These are phyloP conservation scores for Knipowitschia caucasica DNA, from an alignment of 2,797 vertebrate genomes.

Conservation along the genomic window DNA sequence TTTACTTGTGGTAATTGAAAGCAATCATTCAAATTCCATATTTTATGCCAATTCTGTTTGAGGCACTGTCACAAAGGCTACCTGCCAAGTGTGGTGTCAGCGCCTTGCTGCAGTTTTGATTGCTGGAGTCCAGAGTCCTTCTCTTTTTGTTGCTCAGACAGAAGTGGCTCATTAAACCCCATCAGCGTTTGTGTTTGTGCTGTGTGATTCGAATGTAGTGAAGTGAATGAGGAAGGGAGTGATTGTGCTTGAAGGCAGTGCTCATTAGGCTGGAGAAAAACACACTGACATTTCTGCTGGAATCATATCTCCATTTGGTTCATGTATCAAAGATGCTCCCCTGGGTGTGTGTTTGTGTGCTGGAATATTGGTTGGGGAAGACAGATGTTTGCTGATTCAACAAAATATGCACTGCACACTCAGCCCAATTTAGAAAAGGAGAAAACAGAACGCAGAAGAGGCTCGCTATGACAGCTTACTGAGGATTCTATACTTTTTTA, in stretches of 20 bases:
- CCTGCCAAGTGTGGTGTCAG: slow-evolving; percentile 56
- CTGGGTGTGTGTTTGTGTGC: slow-evolving; percentile 25
- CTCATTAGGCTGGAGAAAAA: slow-evolving; percentile 76
- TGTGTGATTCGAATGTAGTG: slow-evolving; percentile 59
- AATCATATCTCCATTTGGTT: slow-evolving; percentile 54
- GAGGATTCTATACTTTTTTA: slow-evolving; percentile 47
- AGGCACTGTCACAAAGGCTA: slow-evolving; percentile 40
- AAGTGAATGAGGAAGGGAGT: slow-evolving; percentile 47
- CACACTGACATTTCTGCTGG: slow-evolving; percentile 67
- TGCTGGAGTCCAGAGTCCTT: slow-evolving; percentile 34
- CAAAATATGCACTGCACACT: slow-evolving; percentile 64
- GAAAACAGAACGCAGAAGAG: slow-evolving; percentile 52
- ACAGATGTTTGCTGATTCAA: slow-evolving; percentile 81
- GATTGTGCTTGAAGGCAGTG: slow-evolving; percentile 32
- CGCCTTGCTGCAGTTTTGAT: slow-evolving; percentile 46
- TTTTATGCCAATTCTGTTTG: not conserved
- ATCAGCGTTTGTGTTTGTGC: slow-evolving; percentile 69
- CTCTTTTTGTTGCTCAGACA: slow-evolving; percentile 52
- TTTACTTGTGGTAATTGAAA: not conserved
- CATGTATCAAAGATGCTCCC: slow-evolving; percentile 64
- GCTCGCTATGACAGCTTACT: slow-evolving; percentile 48
- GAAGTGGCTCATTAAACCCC: slow-evolving; percentile 74
- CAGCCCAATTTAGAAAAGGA: slow-evolving; percentile 58
- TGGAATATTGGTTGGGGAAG: slow-evolving; percentile 33
- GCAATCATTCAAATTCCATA: not conserved